A percentile compares a stretch with the other conserved stretches of the same genome.
Evolutionary conservation across 2,797 vertebrate species (phyloP).

Genomic region (Liparis tanakae): DNA sequence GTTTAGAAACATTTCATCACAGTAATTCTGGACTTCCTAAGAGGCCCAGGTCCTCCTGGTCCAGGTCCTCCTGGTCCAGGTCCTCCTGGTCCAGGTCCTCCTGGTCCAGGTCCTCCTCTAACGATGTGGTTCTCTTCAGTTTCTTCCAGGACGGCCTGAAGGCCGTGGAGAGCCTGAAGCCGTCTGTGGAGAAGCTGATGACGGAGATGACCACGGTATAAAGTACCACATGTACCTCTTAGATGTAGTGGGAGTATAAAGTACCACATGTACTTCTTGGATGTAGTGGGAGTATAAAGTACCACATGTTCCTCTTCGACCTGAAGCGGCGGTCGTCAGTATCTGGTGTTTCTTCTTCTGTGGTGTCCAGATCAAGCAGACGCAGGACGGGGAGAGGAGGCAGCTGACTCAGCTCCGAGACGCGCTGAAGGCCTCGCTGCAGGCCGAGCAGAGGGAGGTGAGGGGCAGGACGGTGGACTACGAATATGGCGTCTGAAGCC

Average conservation of each 20-base stretch:
- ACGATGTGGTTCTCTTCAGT: constrained; percentile 71
- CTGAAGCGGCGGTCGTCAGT: background rate
- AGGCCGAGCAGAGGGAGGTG: constrained; percentile 95
- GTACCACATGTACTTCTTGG: too few relatives aligned
- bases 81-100: too few relatives aligned
- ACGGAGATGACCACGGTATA: constrained; percentile 89
- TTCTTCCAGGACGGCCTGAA: constrained; percentile 98
- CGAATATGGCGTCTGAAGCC: too few relatives aligned
- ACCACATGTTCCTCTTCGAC: too few relatives aligned
- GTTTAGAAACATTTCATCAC: too few relatives aligned
- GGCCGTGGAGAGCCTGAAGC: constrained; percentile 92
- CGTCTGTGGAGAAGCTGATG: constrained; percentile 90
- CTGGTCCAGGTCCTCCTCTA: too few relatives aligned
- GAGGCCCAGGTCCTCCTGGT: too few relatives aligned
- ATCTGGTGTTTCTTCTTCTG: background rate
- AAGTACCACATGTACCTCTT: too few relatives aligned
- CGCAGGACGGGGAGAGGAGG: constrained; percentile 93
- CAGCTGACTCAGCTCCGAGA: constrained; percentile 93
- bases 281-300: too few relatives aligned
- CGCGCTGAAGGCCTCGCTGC: constrained; percentile 91
- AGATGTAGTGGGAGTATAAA: too few relatives aligned
- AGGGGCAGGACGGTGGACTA: constrained; percentile 46
- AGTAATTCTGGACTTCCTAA: too few relatives aligned
- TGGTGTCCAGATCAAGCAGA: constrained; percentile 89
- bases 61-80: too few relatives aligned